Base-by-base conservation (phyloP, 2,888 invertebrate genomes). In the Amphipyra tragopoginis region DNA sequence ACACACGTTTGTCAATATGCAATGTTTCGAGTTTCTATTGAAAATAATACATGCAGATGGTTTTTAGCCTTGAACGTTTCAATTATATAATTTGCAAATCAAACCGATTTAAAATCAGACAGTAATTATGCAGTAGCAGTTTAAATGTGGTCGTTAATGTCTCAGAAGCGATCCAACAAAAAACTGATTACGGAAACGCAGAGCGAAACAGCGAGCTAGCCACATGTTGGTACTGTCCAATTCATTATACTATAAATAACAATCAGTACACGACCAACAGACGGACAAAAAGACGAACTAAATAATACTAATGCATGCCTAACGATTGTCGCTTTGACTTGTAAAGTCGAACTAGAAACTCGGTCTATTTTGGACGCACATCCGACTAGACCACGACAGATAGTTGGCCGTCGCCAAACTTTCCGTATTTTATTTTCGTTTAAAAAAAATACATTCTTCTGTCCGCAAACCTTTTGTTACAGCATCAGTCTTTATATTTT, bases 351-450 rank as follows among this genome's bases (percentile, higher is more conserved):
- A 88, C 89, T 85, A 86, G 87, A 86, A 81, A 87, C 87, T 68
- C 79, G 48, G 79, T 84, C 91, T 92, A 92, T 92, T 92, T 92
- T 84, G 70, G 81, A 85, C 83, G 62, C 83, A 83, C 83, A 86
- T 87, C 86, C 83, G 87, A 85, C 86, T 84, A 77, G 66, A 75
- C 77, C 75, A 77, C 88, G 92, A 92, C 93, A 92, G 89, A 90
- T 91, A 88, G 86, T 93, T 94, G 93, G 93, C 94, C 81, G 82
- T 79, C 90, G 87, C 74, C 87, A 82, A 81, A 84, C 88, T 88
- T 85, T 87, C 83, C 85, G 89, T 87, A 88, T 87, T 90, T 92
- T 93, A 93, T 93, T 93, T 93, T 92, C 61, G 85, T 87, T 82
- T 79, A 85, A 87, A 90, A 87, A 87, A 90, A 86, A 84, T 79